Percentiles rank a stretch among this genome's conserved stretches.
Evolutionary conservation across 2,888 invertebrate species (phyloP).

Genomic region (Rhaphigaster nebulosa): DNA sequence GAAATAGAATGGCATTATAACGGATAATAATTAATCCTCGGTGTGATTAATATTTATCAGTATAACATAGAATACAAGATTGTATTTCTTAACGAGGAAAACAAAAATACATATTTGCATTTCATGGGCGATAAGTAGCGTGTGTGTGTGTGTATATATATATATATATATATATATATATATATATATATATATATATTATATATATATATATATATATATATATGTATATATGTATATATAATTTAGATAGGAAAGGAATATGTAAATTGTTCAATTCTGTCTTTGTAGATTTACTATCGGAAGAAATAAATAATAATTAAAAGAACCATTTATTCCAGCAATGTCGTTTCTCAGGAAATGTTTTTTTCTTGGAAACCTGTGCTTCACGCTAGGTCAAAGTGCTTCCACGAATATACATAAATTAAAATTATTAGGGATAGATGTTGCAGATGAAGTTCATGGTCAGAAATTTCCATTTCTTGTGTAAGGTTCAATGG

Average conservation of each 20-base stretch:
- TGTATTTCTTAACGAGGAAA: too few species aligned
- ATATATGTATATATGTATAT: too few species aligned
- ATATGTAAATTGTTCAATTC: neutral
- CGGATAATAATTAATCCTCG: too few species aligned
- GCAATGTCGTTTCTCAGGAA: neutral
- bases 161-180: too few species aligned
- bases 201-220: too few species aligned
- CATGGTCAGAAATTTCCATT: slow-evolving; percentile 15
- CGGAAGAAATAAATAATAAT: neutral
- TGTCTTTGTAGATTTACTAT: neutral
- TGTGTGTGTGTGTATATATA: too few species aligned
- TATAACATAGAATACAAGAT: too few species aligned
- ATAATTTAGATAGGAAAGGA: slow-evolving; percentile 65
- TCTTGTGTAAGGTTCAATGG: neutral
- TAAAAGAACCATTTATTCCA: neutral
- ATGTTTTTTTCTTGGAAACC: neutral
- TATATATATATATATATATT: too few species aligned
- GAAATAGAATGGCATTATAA: too few species aligned
- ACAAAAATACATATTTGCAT: too few species aligned
- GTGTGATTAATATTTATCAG: too few species aligned
- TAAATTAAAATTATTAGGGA: neutral
- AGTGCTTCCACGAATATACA: slow-evolving; percentile 1
- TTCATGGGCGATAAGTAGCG: too few species aligned
- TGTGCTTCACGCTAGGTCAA: slow-evolving; percentile 49
- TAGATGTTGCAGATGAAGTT: neutral